These are phyloP conservation scores for Pammene aurita DNA, from an alignment of 2,888 invertebrate species.

Conservation along the genomic window DNA sequence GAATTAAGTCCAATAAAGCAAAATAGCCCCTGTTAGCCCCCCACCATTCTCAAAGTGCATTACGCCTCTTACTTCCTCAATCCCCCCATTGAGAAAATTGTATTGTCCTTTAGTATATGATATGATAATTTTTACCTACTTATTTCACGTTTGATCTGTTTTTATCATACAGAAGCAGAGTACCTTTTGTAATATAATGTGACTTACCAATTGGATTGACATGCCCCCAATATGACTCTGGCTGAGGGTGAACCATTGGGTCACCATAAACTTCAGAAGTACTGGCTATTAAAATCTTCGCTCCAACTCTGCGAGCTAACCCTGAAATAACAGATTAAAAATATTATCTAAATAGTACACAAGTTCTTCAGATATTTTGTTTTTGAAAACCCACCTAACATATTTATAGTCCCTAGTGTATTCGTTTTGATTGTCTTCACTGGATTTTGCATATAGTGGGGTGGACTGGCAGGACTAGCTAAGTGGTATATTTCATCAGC, in stretches of 20 bases:
- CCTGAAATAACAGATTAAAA: conserved; percentile 78
- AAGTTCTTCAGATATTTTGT: not conserved
- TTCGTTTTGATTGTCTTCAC: conserved; percentile 99
- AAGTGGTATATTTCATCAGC: conserved; percentile 99
- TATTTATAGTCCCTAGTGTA: conserved; percentile 97
- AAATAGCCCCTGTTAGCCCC: no score
- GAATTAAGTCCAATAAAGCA: no score
- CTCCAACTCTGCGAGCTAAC: conserved; percentile 95
- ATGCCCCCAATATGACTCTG: conserved; percentile 99
- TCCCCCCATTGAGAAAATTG: no score
- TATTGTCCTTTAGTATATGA: no score
- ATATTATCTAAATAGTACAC: not conserved
- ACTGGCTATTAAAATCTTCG: conserved; percentile 96
- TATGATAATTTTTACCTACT: no score
- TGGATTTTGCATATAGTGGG: conserved; percentile 99
- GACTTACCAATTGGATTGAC: conserved; percentile 96
- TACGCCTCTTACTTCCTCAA: no score
- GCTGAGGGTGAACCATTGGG: conserved; percentile 98
- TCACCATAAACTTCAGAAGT: conserved; percentile 99
- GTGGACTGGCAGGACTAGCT: conserved; percentile 99
- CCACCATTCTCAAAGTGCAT: no score
- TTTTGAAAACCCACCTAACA: conserved; percentile 86
- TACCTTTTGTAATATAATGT: not conserved
- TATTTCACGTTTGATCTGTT: no score
- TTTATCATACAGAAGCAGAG: no score